These are phyloP conservation scores for Gryllus bimaculatus DNA, from an alignment of 1,140 invertebrate genomes.

Conservation along the genomic window DNA sequence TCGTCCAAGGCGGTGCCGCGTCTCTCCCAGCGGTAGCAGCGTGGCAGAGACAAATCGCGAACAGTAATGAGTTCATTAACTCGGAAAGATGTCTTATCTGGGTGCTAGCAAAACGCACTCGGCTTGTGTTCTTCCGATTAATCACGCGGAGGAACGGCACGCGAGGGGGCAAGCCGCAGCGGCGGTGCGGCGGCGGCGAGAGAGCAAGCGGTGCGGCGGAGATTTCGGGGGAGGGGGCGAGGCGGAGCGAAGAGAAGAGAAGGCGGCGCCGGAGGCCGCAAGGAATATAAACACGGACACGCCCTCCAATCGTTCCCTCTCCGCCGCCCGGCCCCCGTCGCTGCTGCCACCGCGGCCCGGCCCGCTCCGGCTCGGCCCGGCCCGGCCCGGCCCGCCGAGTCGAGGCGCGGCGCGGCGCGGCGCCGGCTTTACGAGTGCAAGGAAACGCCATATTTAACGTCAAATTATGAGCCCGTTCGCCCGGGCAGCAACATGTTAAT, in stretches of 20 bases:
- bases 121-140: not conserved
- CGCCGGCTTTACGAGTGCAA: not conserved
- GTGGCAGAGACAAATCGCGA: not conserved
- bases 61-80: not conserved
- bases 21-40: not conserved
- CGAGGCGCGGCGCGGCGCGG: too few species aligned
- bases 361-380: too few species aligned
- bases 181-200: too few species aligned
- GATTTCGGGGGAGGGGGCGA: not conserved
- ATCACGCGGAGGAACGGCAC: not conserved
- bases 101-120: not conserved
- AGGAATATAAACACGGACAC: not conserved
- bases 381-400: too few species aligned
- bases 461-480: not conserved
- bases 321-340: not conserved
- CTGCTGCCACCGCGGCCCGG: not conserved
- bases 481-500: not conserved
- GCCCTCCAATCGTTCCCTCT: not conserved
- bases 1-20: not conserved
- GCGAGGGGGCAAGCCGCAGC: not conserved
- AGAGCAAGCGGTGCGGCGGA: not conserved
- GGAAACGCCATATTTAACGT: slow-evolving; percentile 1
- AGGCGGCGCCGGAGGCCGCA: not conserved
- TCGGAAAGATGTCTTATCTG: not conserved
- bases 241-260: not conserved